These are phyloP conservation scores for Chaetodon auriga DNA, from an alignment of 2,113 vertebrate species.

Conservation along the genomic window DNA sequence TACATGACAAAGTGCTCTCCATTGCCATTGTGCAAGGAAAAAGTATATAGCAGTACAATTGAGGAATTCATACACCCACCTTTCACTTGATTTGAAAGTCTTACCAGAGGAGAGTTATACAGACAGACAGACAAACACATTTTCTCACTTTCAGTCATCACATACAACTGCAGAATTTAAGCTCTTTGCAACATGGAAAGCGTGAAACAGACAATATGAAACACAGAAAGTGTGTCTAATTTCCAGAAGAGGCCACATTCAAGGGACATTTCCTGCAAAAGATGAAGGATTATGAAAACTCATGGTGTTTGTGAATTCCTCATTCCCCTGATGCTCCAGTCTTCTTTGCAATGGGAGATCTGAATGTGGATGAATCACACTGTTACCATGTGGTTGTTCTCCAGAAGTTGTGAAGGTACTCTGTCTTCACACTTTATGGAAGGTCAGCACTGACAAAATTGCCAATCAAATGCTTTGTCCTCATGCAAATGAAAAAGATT, in stretches of 20 bases:
- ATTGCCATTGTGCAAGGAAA: slow-evolving; percentile 38
- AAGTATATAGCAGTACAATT: neutral
- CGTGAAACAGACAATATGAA: slow-evolving; percentile 63
- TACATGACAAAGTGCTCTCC: slow-evolving; percentile 27
- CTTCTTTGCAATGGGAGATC: slow-evolving; percentile 32
- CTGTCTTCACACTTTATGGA: neutral
- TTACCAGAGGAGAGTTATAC: slow-evolving; percentile 33
- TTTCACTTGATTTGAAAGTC: slow-evolving; percentile 53
- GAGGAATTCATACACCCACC: slow-evolving; percentile 48
- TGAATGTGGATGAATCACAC: neutral
- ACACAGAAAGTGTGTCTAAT: slow-evolving; percentile 24
- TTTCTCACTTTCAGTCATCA: slow-evolving; percentile 49
- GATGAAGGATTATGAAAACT: neutral
- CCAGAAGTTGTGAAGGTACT: neutral
- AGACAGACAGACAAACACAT: slow-evolving; percentile 47
- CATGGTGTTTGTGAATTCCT: neutral
- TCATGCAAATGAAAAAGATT: slow-evolving; percentile 43
- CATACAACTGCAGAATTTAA: slow-evolving; percentile 61
- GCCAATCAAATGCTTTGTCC: slow-evolving; percentile 11
- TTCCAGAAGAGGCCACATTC: neutral
- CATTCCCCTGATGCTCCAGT: slow-evolving; percentile 22
- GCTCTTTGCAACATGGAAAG: slow-evolving; percentile 81
- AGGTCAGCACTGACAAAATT: neutral
- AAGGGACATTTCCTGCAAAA: slow-evolving; percentile 12
- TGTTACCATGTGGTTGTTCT: neutral